Percentiles rank a stretch among this genome's conserved stretches.
Conservation (phyloP, 2,888 invertebrate species). For the Atethmia centrago region DNA sequence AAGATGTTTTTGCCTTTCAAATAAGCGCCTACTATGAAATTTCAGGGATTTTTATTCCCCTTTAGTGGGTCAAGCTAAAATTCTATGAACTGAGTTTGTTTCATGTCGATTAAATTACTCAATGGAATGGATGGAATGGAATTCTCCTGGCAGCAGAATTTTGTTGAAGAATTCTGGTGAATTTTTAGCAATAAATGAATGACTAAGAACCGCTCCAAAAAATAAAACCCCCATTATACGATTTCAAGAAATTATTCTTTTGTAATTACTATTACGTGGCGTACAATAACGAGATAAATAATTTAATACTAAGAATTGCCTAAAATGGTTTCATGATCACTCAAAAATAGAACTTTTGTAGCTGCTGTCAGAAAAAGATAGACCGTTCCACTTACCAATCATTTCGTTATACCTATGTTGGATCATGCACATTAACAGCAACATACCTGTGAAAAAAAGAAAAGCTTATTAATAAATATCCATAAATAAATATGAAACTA, state of each 20-base stretch:
- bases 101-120: not conserved
- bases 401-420: not conserved
- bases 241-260: not conserved
- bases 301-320: not conserved
- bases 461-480: not conserved
- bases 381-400: conserved; percentile 20
- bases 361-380: not conserved
- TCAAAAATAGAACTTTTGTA: not conserved
- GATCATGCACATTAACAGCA: not conserved
- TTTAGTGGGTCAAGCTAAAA: not conserved
- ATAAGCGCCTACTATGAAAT: not conserved
- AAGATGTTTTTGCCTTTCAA: not conserved
- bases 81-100: not conserved
- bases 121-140: not conserved
- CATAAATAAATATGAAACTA: not conserved
- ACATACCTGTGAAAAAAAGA: conserved; percentile 53
- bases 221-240: not conserved
- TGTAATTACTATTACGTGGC: not conserved
- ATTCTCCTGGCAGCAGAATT: not conserved
- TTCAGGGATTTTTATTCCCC: not conserved
- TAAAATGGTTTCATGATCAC: not conserved
- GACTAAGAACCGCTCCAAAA: not conserved
- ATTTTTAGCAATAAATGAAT: not conserved
- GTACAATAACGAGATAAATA: not conserved
- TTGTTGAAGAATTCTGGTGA: not conserved